phyloP scores from a whole-genome alignment of 2,888 invertebrate genomes.

The Linyphia triangularis region DNA sequence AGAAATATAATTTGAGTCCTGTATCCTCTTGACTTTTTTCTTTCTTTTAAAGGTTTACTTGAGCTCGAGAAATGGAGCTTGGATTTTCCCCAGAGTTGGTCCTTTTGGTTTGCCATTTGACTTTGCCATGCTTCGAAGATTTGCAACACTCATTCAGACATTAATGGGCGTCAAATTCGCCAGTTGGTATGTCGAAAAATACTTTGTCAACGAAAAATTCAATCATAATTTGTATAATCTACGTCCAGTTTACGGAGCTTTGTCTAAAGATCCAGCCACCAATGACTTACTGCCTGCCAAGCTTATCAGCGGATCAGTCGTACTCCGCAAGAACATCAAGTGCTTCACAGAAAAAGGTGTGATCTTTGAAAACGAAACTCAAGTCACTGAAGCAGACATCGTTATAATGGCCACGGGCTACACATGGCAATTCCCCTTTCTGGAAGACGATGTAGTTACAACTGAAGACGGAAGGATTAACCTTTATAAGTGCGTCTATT shows the following conservation, averaged over 20 bases:
- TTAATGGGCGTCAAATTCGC: conserved; percentile 21
- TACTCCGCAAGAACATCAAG: conserved; percentile 39
- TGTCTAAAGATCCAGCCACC: conserved; percentile 63
- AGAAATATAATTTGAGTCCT: no score
- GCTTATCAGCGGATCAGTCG: conserved; percentile 57
- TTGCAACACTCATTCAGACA: conserved; percentile 7
- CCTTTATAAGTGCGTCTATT: conserved; percentile 61
- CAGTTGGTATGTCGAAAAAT: conserved; percentile 47
- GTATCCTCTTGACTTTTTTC: no score
- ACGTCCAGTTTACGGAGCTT: conserved; percentile 6
- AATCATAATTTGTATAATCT: conserved; percentile 67
- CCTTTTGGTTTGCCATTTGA: conserved; percentile 70
- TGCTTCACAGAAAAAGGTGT: conserved; percentile 69
- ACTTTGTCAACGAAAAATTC: conserved; percentile 41
- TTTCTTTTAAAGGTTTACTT: conserved; percentile 63
- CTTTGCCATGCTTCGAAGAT: conserved; percentile 59
- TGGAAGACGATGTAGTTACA: conserved; percentile 53
- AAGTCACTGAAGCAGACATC: conserved; percentile 63
- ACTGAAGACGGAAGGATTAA: conserved; percentile 50
- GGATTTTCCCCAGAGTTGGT: conserved; percentile 69
- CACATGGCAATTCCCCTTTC: conserved; percentile 68
- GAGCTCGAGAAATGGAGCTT: conserved; percentile 62
- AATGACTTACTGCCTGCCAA: conserved; percentile 69
- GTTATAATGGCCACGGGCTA: conserved; percentile 74
- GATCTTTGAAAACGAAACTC: conserved; percentile 64